These are phyloP conservation scores for Drosophila fungiperda DNA, from an alignment of 2,888 invertebrate genomes.

Conservation along the genomic window DNA sequence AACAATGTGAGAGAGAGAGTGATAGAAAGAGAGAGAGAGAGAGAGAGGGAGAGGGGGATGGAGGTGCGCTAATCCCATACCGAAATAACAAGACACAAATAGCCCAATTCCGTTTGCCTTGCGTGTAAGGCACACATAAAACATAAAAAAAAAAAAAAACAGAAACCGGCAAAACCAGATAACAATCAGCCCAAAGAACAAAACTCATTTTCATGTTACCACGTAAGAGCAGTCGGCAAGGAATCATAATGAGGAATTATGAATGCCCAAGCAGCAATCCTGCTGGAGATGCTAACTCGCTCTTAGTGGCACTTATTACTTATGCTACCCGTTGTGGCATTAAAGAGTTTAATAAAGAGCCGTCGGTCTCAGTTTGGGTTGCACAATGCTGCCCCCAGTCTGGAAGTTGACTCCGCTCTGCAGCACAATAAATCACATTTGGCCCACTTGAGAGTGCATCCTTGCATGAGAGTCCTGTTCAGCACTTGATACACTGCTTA, in stretches of 20 bases:
- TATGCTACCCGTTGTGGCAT: conserved; percentile 34
- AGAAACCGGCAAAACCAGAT: conserved; percentile 22
- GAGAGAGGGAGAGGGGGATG: background rate
- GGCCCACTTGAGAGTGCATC: conserved; percentile 31
- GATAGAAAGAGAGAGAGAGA: background rate
- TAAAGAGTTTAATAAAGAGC: conserved; percentile 1
- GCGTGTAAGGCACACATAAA: conserved; percentile 45
- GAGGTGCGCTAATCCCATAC: background rate
- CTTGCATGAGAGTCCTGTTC: conserved; percentile 24
- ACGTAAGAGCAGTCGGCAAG: conserved; percentile 29
- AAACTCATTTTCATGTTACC: conserved; percentile 32
- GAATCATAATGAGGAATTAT: conserved; percentile 71
- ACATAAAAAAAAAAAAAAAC: conserved; percentile 9
- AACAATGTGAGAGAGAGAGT: conserved; percentile 15
- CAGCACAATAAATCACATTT: conserved; percentile 49
- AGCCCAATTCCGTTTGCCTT: conserved; percentile 14
- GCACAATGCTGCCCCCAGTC: background rate
- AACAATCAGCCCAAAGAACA: conserved; percentile 25
- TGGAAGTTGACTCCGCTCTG: conserved; percentile 18
- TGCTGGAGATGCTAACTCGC: conserved; percentile 6
- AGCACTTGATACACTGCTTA: conserved; percentile 47
- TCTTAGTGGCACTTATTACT: conserved; percentile 51
- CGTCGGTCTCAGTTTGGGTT: background rate
- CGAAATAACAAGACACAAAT: conserved; percentile 17
- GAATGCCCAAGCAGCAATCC: conserved; percentile 41